These are phyloP conservation scores for Exephanes ischioxanthus DNA, from an alignment of 2,888 invertebrate genomes.

Conservation along the genomic window DNA sequence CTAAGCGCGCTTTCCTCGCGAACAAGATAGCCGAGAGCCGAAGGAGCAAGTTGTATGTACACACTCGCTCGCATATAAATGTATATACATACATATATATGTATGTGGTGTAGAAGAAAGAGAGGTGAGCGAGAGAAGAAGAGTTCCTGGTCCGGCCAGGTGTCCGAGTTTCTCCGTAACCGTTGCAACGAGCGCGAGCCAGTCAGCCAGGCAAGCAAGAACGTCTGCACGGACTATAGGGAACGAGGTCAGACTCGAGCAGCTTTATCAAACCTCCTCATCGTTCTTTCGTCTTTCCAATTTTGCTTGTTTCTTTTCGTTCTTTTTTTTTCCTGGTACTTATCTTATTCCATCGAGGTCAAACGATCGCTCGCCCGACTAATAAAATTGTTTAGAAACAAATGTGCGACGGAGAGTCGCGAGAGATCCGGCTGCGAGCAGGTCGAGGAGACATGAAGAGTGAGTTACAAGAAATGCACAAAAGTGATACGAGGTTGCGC, in stretches of 20 bases:
- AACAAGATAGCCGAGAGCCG: slow-evolving; percentile 45
- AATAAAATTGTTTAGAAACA: background rate
- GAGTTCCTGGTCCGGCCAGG: slow-evolving; percentile 73
- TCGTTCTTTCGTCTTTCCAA: slow-evolving; percentile 37
- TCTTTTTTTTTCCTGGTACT: background rate
- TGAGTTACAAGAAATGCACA: background rate
- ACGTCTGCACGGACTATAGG: slow-evolving; percentile 59
- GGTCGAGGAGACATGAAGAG: background rate
- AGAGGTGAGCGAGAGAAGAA: slow-evolving; percentile 64
- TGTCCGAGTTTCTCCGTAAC: slow-evolving; percentile 73
- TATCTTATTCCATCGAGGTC: background rate
- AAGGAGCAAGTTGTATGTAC: slow-evolving; percentile 29
- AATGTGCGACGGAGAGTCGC: background rate
- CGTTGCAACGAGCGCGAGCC: slow-evolving; percentile 61
- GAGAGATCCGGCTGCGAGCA: background rate
- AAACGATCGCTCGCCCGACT: background rate
- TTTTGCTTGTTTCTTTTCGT: slow-evolving; percentile 22
- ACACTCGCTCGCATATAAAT: slow-evolving; percentile 36
- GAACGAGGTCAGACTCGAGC: slow-evolving; percentile 63
- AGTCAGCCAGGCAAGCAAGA: slow-evolving; percentile 57
- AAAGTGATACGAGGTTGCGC: background rate
- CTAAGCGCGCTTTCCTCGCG: slow-evolving; percentile 56
- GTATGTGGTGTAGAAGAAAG: slow-evolving; percentile 51
- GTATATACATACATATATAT: slow-evolving; percentile 25
- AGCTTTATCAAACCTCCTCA: slow-evolving; percentile 58